Evolutionary conservation across 2,113 vertebrate genomes (phyloP), one percentile per base, ranked within the genome.

Genomic region (Okapia johnstoni): DNA sequence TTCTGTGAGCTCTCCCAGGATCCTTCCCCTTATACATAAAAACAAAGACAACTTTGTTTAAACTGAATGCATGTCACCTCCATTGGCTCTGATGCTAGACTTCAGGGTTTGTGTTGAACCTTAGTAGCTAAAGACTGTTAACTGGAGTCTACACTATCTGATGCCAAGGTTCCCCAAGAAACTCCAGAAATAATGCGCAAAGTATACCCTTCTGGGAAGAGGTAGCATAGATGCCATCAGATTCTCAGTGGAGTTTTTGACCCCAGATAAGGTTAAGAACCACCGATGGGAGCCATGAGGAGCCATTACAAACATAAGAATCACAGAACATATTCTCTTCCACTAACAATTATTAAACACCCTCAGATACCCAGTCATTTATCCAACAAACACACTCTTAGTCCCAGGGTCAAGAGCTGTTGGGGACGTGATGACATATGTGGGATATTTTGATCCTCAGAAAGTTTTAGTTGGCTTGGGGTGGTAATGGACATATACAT

Each of bases 11-110:
- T 43, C 48, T 46, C 28, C 40, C 61, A 60, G 21, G 61, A 58
- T n/a, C 43, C 48, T 77, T 57, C 33, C 3, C 12, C 30, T 84
- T 46, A 43, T 6, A 36, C 30, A 36, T 46, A 16, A 57, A 70
- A 85, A 52, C 13, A 96, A 95, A 98, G 85, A 52, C 36, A 54
- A 81, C 88, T 95, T 54, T 76, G 7, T n/a, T 96, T 80, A 94
- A 58, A 63, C 50, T 66, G 83, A 83, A 85, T 33, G 2, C 43
- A n/a, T 28, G 17, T 50, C 63, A 4, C 89, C 61, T 85, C 19
- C 48, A 85, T 43, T 48, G 61, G 21, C 6, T 23, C 43, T 66
- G 10, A 87, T 19, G 6, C 6, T 46, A 79, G 36, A 33, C 30
- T 33, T 6, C 14, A 77, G 30, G 11, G 26, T 33, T 85, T 43